Evolutionary conservation across 2,888 invertebrate genomes (phyloP), one percentile per base, ranked within the genome.

Genomic region (Metopia argyrocephala): DNA sequence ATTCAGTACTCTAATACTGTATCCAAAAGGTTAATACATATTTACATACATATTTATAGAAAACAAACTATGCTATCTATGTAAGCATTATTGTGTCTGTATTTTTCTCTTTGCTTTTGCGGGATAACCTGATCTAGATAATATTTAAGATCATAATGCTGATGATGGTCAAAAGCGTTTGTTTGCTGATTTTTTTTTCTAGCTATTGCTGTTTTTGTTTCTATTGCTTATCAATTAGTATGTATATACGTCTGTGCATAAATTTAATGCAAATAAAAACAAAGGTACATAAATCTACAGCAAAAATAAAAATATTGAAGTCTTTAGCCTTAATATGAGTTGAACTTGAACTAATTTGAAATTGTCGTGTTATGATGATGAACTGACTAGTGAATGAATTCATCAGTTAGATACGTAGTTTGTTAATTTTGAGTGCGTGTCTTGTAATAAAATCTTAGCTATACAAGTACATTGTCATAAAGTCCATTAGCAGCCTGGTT

Each of bases 271-370:
- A 70, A 61, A 56, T 21, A 54, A 38, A 50, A 57, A 38, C 15
- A 15, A 6, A 23, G 27, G n/a, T n/a, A 50, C 27, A 54, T 69
- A 12, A 64, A 46, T 5, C 23, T n/a, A n/a, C 18, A 46, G 23
- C 38, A 21, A 9, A 25, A 66, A 56, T 15, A 66, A 7, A 62
- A 65, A 70, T 12, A 31, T n/a, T 52, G 28, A 52, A 12, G 45
- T 2, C 23, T 38, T 66, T 28, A 28, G 12, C 23, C 31, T 52
- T 61, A 59, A 68, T 56, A 48, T 73, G 20, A 25, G 73, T 76
- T 82, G 79, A 82, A 76, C 82, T 82, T 82, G 79, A 82, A 75
- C 79, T 73, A 69, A 78, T 68, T 81, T 62, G 18, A 50, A 64
- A 68, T 57, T 68, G 50, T 48, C 48, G 45, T 57, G 56, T 54